Conservation (phyloP, 2,797 vertebrate species). For the Xiphophorus birchmanni region DNA sequence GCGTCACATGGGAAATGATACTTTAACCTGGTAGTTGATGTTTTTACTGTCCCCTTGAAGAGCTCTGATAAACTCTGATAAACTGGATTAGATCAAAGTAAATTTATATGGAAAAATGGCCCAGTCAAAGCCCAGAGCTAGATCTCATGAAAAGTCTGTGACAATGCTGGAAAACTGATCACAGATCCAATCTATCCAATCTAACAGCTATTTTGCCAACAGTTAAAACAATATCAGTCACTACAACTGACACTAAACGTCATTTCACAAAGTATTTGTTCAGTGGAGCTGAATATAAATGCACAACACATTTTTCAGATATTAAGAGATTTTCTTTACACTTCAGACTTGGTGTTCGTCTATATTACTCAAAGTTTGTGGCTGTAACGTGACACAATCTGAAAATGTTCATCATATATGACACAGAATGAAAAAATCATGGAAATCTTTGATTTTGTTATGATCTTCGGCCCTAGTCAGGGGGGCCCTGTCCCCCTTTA, state of each 20-base stretch:
- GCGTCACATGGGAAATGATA: slow-evolving; percentile 36
- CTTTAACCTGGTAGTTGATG: slow-evolving; percentile 34
- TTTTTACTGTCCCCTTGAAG: slow-evolving; percentile 13
- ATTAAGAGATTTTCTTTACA: neutral
- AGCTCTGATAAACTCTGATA: too few relatives aligned
- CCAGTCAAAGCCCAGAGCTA: neutral
- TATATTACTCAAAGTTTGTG: neutral
- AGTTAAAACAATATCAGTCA: neutral
- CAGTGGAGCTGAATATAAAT: neutral
- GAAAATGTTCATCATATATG: neutral
- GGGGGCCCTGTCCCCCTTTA: neutral
- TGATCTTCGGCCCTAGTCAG: neutral
- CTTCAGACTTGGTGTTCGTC: neutral
- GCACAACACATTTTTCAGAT: neutral
- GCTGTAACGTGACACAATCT: neutral
- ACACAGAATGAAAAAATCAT: neutral
- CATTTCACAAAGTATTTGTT: neutral
- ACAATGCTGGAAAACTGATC: neutral
- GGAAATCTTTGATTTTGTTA: neutral
- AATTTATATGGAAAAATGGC: neutral
- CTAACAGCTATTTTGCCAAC: neutral
- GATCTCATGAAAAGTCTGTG: neutral
- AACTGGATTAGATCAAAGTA: neutral
- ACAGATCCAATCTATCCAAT: neutral
- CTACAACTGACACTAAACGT: neutral